Percentiles rank a stretch among this genome's conserved stretches.
These are phyloP conservation scores for Periophthalmus magnuspinnatus DNA, from an alignment of 2,797 vertebrate genomes.

Conservation along the genomic window DNA sequence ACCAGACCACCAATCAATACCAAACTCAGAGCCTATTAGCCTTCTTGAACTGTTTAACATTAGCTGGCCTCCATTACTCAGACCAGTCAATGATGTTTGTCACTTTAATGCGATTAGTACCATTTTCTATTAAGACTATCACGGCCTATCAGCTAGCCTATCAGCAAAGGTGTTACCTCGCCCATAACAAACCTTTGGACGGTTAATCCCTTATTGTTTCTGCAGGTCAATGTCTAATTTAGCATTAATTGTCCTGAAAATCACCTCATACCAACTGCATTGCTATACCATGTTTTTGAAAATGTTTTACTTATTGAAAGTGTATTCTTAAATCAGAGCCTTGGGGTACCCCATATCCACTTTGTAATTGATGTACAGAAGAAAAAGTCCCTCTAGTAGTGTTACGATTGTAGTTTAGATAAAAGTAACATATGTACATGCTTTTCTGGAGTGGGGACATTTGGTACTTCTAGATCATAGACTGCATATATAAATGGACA, in stretches of 20 bases:
- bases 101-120: slow-evolving; percentile 77
- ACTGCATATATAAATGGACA: too few relatives aligned
- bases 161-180: slow-evolving; percentile 35
- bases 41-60: slow-evolving; percentile 78
- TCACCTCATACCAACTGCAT: slow-evolving; percentile 5
- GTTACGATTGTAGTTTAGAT: neutral
- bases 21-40: slow-evolving; percentile 75
- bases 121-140: slow-evolving; percentile 70
- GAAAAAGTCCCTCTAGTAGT: neutral
- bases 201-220: slow-evolving; percentile 20
- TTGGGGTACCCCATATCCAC: neutral
- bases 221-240: slow-evolving; percentile 30
- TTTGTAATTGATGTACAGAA: neutral
- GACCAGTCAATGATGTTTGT: slow-evolving; percentile 75
- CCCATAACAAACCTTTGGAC: slow-evolving; percentile 31
- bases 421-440: neutral
- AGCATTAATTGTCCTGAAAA: slow-evolving; percentile 26
- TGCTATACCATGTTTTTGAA: neutral
- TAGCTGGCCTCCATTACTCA: slow-evolving; percentile 70
- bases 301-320: neutral
- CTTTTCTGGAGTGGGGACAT: neutral
- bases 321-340: neutral
- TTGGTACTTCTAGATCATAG: neutral
- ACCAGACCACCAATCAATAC: slow-evolving; percentile 75
- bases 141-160: slow-evolving; percentile 52